Base-by-base conservation (phyloP, 2,113 vertebrate species). In the Thermophis baileyi region DNA sequence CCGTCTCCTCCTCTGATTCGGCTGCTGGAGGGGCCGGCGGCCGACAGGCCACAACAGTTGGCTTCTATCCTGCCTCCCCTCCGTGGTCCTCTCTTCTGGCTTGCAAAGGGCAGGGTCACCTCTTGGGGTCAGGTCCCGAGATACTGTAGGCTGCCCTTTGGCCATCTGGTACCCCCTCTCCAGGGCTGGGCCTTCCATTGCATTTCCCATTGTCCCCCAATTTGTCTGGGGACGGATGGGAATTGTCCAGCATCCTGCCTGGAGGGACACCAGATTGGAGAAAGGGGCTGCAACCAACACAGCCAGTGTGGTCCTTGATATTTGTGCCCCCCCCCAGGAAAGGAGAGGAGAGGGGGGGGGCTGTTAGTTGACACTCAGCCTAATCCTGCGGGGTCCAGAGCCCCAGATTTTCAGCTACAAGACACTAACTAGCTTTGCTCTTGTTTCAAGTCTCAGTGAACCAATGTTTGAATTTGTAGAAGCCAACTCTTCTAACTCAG, bases 301-400 rank as follows among this genome's bases (percentile, higher is more conserved):
- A 35, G n/a, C 57, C 25, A 27, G 25, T 27, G 0, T 3, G 9
- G 57, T 3, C 27, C 27, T 30, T 30, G 57, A 30, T 11, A 9
- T 63, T 27, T 27, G 8, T 27, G 8, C 47, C 4, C 47, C 49
- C 63, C 63, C 30, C 12, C 1, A 14, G 30, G 12, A 4, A 11
- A n/a, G 63, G 30, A 74, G 16, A 35, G 63, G 14, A 69, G 30
- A n/a, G 63, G 18, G 22, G 1, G n/a, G n/a, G 14, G n/a, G n/a
- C 63, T 74, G 63, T 6, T 6, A 0, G 63, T 35, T 6, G n/a
- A 0, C 6, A 0, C 63, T 18, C n/a, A 0, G 63, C n/a, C 14
- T 35, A 18, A 18, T 35, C 14, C 63, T 74, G 16, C 14, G 2
- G 63, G 2, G 63, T 14, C 14, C 14, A 74, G n/a, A 18, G 5